Base-by-base conservation (phyloP, 1,140 invertebrate genomes). In the Drosophila pseudoobscura region DNA sequence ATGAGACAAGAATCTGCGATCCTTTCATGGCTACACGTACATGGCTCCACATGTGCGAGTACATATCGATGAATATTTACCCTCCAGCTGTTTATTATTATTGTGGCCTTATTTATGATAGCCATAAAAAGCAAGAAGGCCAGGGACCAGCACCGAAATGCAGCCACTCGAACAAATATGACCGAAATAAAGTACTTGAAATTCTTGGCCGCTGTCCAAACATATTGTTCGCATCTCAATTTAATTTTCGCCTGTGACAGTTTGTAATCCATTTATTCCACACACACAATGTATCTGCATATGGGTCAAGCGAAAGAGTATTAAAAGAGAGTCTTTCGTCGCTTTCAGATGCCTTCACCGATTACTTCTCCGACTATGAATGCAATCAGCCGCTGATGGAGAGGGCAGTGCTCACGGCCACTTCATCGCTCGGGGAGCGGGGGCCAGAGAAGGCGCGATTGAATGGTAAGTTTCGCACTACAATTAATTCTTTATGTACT, bases 371-470 rank as follows among this genome's bases (percentile, higher is more conserved):
- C 43, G 88, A 91, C 62, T 91, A 91, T 91, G 95, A 96, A 92
- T 97, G 96, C 91, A 96, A 96, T 90, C 93, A 94, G 69, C 95
- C 96, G n/a, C 92, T 97, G 41, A 92, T 97, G 78, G 94, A 95
- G 2, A 93, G 92, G 82, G 94, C 96, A 72, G 93, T 93, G 55
- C 83, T 97, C 35, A 95, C 93, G 85, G 96, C 96, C 29, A 97
- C 96, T 43, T 96, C 96, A 5, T 95, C 94, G 65, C 92, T 97
- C 56, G 93, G 94, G 22, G 96, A 96, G 65, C 93, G 96, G 91
- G 96, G 96, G 60, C 94, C 97, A 26, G 93, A 96, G 35, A 96
- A 97, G 93, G 96, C 96, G 3, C 94, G 94, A 80, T 92, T 97
- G 49, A 94, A 96, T 93, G 96, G 96, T 97, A 94, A 95, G 94